Base-by-base conservation (phyloP, 2,113 vertebrate genomes). In the western clawed frog (Xenopus tropicalis) region DNA sequence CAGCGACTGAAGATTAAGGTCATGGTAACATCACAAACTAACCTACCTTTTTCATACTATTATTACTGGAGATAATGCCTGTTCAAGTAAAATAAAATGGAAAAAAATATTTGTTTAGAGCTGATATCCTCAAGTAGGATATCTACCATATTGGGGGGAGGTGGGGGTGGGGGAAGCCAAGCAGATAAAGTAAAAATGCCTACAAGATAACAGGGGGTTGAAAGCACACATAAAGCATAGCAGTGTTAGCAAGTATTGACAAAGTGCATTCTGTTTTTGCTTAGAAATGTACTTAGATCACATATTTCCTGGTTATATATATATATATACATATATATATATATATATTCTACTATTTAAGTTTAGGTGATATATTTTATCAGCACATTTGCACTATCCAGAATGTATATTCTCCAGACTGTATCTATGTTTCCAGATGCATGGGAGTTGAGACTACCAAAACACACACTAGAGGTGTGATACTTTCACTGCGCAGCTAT, bases 201-300 rank as follows among this genome's bases (percentile, higher is more conserved):
- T 66, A 61, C 24, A 68, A 61, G 56, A 68, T n/a, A 52, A 66
- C 29, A 61, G 56, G 57, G 72, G 25, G 7, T 63, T 75, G 57
- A 68, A 68, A 75, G 72, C 72, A 75, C 72, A 75, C 25, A 69
- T n/a, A 75, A 75, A 75, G 72, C 72, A 68, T 46, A 74, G 72
- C 54, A 3, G 24, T 61, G 57, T 69, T 54, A 69, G 72, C 66
- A 75, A 75, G 72, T 75, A 75, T 52, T 62, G 66, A 56, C 22
- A 43, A 67, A 62, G 42, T 61, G 56, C 69, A 61, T 61, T 62
- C 48, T 75, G 72, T 74, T 66, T 69, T 62, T 66, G 44, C 61
- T 62, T n/a, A 74, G 16, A 63, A 7, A 29, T 37, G 10, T 7
- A 63, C 5, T 19, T 37, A 42, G 14, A 29, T 63, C 61, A 19